These are phyloP conservation scores for Maconellicoccus hirsutus DNA, from an alignment of 1,140 invertebrate species.

Conservation along the genomic window DNA sequence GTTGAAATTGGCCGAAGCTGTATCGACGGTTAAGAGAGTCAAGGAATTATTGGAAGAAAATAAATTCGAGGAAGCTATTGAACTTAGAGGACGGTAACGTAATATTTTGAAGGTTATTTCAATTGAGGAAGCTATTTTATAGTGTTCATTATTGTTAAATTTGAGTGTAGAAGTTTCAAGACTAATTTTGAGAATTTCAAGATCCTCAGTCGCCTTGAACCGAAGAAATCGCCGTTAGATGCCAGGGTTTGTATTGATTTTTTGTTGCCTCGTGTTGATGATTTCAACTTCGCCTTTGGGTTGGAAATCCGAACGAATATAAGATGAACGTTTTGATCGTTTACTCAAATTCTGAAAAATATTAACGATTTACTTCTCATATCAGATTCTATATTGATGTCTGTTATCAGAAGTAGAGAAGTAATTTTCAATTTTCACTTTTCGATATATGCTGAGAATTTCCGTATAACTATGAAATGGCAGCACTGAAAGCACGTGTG, in stretches of 20 bases:
- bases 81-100: slow-evolving; percentile 74
- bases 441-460: too few species aligned
- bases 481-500: too few species aligned
- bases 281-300: too few species aligned
- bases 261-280: neutral
- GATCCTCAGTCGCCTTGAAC: slow-evolving; percentile 85
- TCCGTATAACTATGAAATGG: too few species aligned
- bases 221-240: slow-evolving; percentile 45
- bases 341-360: too few species aligned
- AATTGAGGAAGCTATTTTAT: neutral
- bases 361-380: too few species aligned
- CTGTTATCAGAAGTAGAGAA: too few species aligned
- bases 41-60: slow-evolving; percentile 74
- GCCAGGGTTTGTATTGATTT: neutral
- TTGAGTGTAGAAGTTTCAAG: slow-evolving; percentile 56
- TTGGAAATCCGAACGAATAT: too few species aligned
- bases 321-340: too few species aligned
- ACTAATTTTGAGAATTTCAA: slow-evolving; percentile 94
- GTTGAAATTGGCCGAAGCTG: slow-evolving; percentile 94
- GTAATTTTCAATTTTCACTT: too few species aligned
- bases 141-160: slow-evolving; percentile 27
- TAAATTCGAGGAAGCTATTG: slow-evolving; percentile 86
- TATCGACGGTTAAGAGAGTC: slow-evolving; percentile 84
- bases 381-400: too few species aligned
- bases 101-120: neutral